Evolutionary conservation across 2,797 vertebrate species (phyloP).

Genomic region (Limnodromus scolopaceus): DNA sequence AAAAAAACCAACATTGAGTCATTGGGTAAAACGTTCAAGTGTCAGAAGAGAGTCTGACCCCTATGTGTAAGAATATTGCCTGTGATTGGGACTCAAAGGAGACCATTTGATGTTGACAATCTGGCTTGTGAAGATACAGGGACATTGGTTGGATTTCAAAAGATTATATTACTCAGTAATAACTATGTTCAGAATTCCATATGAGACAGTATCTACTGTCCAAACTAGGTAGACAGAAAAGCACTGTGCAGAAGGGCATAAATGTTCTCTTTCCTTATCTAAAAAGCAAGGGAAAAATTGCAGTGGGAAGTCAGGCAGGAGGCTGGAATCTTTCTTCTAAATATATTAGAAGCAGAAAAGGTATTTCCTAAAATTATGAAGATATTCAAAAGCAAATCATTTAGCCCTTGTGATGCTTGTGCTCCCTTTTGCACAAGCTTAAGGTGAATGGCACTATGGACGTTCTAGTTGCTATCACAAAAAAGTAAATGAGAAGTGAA

Average conservation of each 20-base stretch:
- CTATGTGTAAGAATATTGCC: background rate
- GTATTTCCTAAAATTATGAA: background rate
- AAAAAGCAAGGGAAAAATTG: background rate
- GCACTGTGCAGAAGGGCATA: background rate
- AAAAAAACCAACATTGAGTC: background rate
- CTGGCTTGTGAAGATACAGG: background rate
- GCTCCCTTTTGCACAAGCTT: background rate
- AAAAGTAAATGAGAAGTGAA: background rate
- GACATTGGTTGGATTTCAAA: background rate
- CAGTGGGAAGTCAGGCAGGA: rapidly evolving
- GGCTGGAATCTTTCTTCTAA: background rate
- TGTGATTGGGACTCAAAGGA: background rate
- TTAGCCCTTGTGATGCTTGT: background rate
- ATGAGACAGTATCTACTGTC: background rate
- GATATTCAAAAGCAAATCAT: background rate
- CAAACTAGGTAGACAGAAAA: background rate
- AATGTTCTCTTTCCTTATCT: background rate
- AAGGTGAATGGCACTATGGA: background rate
- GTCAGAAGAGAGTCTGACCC: background rate
- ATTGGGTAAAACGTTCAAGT: background rate
- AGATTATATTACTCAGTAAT: background rate
- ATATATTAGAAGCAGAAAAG: background rate
- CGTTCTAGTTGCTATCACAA: background rate
- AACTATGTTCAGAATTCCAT: background rate
- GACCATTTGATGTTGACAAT: background rate